Evolutionary conservation across 92 coral and sea anemone species (phyloP), one percentile per base, ranked within the genome.

Genomic region (Diadumene lineata): DNA sequence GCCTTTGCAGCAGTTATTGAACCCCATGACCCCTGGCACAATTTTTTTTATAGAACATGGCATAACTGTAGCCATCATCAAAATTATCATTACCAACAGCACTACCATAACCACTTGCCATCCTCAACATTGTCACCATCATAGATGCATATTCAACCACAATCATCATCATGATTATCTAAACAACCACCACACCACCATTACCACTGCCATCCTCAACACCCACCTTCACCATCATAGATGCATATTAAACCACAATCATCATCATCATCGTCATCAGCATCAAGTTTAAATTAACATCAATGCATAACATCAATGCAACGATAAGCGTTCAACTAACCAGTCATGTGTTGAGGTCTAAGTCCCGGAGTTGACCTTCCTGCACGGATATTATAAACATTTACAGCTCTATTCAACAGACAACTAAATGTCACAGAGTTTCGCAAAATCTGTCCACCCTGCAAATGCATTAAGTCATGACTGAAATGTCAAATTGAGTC

Each of bases 311-410:
- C n/a, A n/a, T n/a, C n/a, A n/a, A n/a, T n/a, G n/a, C 60, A 9
- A 23, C 60, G 3, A 15, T 53, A 23, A 4, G 10, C 10, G n/a
- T 15, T 21, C 60, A 58, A 23, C 18, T 11, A 66, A 91, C 97
- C 97, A 22, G 87, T 91, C 85, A 84, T 88, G 51, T 91, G 97
- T 50, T 91, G 97, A 18, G 92, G 84, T 64, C 93, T 71, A 55
- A 91, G 75, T 25, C 97, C 97, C 8, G 97, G 93, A 11, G 56
- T 88, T 11, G 86, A 78, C 18, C 97, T 80, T 16, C 97, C 97
- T 46, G 88, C 93, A 56, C 97, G 85, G 23, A 91, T 91, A 64
- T 91, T 91, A 64, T 75, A 77, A 26, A 91, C 86, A 72, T 78
- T 57, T 31, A 91, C 83, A 26, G 89, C 32, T 62, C 90, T 73